phyloP scores from a whole-genome alignment of 2,113 vertebrate species.

The Reinhardtius hippoglossoides region DNA sequence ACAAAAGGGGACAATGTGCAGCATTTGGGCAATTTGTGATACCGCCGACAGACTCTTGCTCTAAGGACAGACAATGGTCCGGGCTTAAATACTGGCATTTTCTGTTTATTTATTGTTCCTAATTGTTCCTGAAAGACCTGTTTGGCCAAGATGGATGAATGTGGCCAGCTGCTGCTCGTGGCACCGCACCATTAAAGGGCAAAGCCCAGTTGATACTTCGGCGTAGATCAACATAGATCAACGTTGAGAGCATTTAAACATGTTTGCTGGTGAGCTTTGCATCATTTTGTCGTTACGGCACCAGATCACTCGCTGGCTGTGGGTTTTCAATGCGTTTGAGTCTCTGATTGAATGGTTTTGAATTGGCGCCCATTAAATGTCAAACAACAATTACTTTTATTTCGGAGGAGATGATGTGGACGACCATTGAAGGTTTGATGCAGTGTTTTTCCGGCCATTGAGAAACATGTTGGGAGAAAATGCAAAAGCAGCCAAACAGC shows the following conservation, averaged over 20 bases:
- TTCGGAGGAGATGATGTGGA: neutral
- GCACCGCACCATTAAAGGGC: constrained; percentile 20
- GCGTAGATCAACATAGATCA: neutral
- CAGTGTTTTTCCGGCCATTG: neutral
- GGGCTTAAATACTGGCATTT: constrained; percentile 34
- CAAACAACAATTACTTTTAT: neutral
- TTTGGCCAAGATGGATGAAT: constrained; percentile 38
- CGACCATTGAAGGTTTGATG: no score
- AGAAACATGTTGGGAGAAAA: neutral
- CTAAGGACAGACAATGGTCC: constrained; percentile 33
- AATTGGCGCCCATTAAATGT: neutral
- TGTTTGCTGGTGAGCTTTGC: no score
- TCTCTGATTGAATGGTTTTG: neutral
- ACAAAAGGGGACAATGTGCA: constrained; percentile 70
- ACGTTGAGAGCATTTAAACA: neutral
- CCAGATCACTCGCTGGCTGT: no score
- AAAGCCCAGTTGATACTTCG: neutral
- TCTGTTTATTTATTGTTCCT: constrained; percentile 45
- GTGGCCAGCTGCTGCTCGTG: constrained; percentile 39
- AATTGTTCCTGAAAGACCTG: constrained; percentile 52
- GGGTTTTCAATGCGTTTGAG: no score
- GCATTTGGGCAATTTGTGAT: constrained; percentile 50
- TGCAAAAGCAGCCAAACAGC: neutral
- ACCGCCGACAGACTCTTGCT: constrained; percentile 25
- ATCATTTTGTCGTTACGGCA: no score